These are phyloP conservation scores for Rhinolophus sinicus DNA, from an alignment of 2,113 vertebrate genomes.

Conservation along the genomic window DNA sequence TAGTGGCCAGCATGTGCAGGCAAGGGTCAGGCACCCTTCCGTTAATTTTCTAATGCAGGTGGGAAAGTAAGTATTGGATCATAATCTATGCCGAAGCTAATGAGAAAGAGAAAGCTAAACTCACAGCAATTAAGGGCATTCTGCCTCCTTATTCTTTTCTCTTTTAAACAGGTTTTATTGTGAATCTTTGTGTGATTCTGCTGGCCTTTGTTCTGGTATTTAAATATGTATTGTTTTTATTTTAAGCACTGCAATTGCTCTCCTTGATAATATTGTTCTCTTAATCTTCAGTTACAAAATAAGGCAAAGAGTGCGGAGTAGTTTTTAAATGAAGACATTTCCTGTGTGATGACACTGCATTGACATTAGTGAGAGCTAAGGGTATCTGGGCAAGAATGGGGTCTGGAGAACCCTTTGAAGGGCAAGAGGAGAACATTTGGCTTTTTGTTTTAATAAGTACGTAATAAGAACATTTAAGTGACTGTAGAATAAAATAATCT, in stretches of 20 bases:
- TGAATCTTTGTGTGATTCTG: not conserved
- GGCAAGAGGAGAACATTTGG: not conserved
- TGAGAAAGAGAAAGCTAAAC: not conserved
- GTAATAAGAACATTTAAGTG: not conserved
- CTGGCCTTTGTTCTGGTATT: slow-evolving; percentile 7
- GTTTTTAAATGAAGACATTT: not conserved
- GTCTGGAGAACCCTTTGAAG: not conserved
- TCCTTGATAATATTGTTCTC: slow-evolving; percentile 11
- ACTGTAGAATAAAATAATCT: slow-evolving; percentile 43
- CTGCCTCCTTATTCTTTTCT: not conserved
- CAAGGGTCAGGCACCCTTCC: not conserved
- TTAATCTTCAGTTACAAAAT: slow-evolving; percentile 12
- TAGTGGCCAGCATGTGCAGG: not conserved
- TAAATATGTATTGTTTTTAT: slow-evolving; percentile 28
- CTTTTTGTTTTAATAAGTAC: slow-evolving; percentile 10
- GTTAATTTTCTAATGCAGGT: slow-evolving; percentile 39
- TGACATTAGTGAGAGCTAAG: not conserved
- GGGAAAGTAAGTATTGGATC: not conserved
- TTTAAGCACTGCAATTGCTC: not conserved
- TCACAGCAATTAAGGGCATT: not conserved
- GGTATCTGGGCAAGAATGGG: not conserved
- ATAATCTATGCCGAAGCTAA: not conserved
- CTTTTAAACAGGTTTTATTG: not conserved
- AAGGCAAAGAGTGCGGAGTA: not conserved
- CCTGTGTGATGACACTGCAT: not conserved